Evolutionary conservation across 2,888 invertebrate species (phyloP), one percentile per base, ranked within the genome.

Genomic region (Hetaerina titia): DNA sequence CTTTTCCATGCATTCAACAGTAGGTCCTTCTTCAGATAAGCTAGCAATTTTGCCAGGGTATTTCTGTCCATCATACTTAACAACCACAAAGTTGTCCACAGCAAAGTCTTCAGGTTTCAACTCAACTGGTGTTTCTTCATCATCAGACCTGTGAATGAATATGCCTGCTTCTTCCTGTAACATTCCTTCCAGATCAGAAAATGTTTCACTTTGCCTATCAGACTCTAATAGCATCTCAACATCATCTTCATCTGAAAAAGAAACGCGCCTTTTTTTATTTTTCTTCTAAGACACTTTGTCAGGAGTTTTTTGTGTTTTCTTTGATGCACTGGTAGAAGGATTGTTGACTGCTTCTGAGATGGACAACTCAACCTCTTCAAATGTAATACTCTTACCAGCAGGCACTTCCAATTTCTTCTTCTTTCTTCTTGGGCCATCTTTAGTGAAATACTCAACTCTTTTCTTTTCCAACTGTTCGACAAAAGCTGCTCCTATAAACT

Each of bases 41-140:
- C 74, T 74, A n/a, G 25, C 74, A n/a, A 74, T 74, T 74, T 74
- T 74, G 74, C 74, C 74, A 74, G 74, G 74, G 74, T 74, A 74
- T n/a, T n/a, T n/a, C n/a, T n/a, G n/a, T n/a, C n/a, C n/a, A n/a
- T n/a, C n/a, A n/a, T n/a, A n/a, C n/a, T 25, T 74, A n/a, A 74
- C 74, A 74, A 74, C 25, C 25, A 74, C 74, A 74, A 74, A 74
- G 74, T 74, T 74, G 25, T 74, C 74, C 22, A 74, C 74, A 25
- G 74, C 74, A 74, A 74, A 74, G 25, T 74, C 74, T 74, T 74
- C 74, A n/a, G 74, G n/a, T 74, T 74, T 74, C 74, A n/a, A 74
- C 25, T 74, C 25, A 74, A 25, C 74, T n/a, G 74, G 22, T n/a
- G 74, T n/a, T 74, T 74, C 74, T n/a, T 5, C 74, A n/a, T 74